Conservation (phyloP, 2,113 vertebrate genomes). For the Pseudopipra pipra region DNA sequence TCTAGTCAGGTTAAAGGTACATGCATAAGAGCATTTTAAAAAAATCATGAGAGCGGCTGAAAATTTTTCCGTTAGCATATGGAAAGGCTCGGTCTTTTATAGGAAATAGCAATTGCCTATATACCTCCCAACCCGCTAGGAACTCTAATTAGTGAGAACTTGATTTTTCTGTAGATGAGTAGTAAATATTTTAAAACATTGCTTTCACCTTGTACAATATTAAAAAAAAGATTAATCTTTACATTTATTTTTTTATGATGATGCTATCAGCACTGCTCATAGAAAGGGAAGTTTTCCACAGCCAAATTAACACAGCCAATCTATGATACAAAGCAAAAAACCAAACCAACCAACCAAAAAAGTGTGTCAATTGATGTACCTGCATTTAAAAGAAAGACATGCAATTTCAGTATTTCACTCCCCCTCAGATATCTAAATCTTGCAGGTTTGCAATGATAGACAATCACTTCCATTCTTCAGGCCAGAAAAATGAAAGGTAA, state of each 20-base stretch:
- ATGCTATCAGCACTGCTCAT: neutral
- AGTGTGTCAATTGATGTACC: neutral
- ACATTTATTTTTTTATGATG: neutral
- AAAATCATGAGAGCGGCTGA: neutral
- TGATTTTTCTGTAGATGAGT: neutral
- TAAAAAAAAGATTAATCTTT: neutral
- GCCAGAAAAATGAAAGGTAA: constrained; percentile 21
- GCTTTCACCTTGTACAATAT: neutral
- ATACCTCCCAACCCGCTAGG: accelerated
- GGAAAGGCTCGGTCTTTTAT: neutral
- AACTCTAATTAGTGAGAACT: neutral
- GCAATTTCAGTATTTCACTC: neutral
- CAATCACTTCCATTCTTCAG: neutral
- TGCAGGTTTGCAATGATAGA: neutral
- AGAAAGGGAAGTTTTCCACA: neutral
- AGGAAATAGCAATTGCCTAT: neutral
- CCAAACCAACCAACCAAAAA: neutral
- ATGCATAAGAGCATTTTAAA: neutral
- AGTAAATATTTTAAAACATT: neutral
- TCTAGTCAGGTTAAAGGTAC: neutral
- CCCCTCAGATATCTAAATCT: neutral
- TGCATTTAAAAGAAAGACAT: neutral
- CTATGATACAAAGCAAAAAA: neutral
- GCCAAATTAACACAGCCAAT: neutral
- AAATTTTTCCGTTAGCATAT: neutral